These are phyloP conservation scores for Psilanteris sp. DNA, from an alignment of 1,140 invertebrate genomes.

Conservation along the genomic window DNA sequence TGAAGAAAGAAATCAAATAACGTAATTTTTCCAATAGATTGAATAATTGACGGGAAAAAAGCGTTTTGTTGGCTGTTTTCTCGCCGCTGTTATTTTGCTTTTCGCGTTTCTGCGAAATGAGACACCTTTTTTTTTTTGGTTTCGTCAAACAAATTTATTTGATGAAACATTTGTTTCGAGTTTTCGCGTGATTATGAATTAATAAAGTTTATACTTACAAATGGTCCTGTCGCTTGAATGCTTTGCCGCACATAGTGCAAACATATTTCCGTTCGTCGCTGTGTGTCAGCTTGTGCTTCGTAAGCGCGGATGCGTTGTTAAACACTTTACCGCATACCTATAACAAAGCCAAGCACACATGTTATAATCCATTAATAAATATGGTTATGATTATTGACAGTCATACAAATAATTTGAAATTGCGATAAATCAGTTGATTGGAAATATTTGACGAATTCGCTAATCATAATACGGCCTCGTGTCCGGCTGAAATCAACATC, in stretches of 20 bases:
- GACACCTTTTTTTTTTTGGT: neutral
- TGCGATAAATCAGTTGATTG: conserved; percentile 30
- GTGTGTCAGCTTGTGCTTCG: conserved; percentile 98
- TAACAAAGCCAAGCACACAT: conserved; percentile 66
- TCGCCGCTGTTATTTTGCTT: neutral
- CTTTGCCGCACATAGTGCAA: conserved; percentile 96
- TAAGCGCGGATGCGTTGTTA: conserved; percentile 97
- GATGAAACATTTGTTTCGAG: neutral
- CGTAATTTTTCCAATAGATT: conserved; percentile 6
- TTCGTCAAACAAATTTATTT: neutral
- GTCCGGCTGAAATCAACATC: conserved; percentile 40
- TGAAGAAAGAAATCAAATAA: conserved; percentile 47
- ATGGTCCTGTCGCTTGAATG: conserved; percentile 99
- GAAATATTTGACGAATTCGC: conserved; percentile 43
- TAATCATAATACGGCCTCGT: conserved; percentile 7
- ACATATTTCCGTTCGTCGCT: conserved; percentile 98
- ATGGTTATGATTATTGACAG: conserved; percentile 33
- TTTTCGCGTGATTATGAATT: conserved; percentile 32
- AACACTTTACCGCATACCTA: conserved; percentile 97
- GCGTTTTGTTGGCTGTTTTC: neutral
- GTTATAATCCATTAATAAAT: conserved; percentile 54
- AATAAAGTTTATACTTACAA: conserved; percentile 87
- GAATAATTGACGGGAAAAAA: conserved; percentile 25
- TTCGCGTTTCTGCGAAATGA: neutral
- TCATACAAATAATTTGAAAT: conserved; percentile 35